phyloP scores from a whole-genome alignment of 2,113 vertebrate species.

The Gambusia holbrooki region DNA sequence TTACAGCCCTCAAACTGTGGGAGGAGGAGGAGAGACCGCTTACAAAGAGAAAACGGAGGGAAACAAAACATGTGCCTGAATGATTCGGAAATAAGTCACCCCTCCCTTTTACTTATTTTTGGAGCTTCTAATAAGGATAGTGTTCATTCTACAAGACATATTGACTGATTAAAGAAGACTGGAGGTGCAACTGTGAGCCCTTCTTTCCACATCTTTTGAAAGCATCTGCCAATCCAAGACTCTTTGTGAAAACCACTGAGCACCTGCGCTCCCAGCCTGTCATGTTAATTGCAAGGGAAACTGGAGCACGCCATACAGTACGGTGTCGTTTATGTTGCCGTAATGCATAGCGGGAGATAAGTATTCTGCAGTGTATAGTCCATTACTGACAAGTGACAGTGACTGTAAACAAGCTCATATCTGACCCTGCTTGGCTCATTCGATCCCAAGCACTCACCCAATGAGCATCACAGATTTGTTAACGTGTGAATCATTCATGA shows the following conservation, averaged over 20 bases:
- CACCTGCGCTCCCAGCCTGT: conserved; percentile 41
- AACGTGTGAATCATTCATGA: conserved; percentile 71
- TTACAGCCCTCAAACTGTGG: conserved; percentile 97
- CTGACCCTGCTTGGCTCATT: conserved; percentile 57
- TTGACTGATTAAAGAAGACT: conserved; percentile 19
- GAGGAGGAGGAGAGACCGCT: conserved; percentile 42
- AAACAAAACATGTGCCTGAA: conserved; percentile 36
- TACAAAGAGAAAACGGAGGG: conserved; percentile 42
- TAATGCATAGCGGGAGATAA: conserved; percentile 70
- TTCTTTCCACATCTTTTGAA: conserved; percentile 43
- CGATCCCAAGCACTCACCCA: conserved; percentile 74
- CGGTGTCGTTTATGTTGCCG: conserved; percentile 51
- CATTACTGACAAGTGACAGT: conserved; percentile 71
- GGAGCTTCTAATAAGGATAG: conserved; percentile 19
- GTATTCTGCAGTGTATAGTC: conserved; percentile 49
- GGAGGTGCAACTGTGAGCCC: conserved; percentile 15
- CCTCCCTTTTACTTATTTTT: conserved; percentile 32
- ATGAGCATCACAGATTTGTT: conserved; percentile 77
- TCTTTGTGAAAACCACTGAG: conserved; percentile 39
- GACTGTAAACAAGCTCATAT: conserved; percentile 68
- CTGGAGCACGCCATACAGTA: conserved; percentile 40
- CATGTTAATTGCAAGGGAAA: conserved; percentile 48
- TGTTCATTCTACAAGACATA: conserved; percentile 17
- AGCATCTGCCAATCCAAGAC: conserved; percentile 28
- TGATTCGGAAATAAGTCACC: conserved; percentile 21